Evolutionary conservation across 2,888 invertebrate species (phyloP).

Genomic region (Idaea dimidiata): DNA sequence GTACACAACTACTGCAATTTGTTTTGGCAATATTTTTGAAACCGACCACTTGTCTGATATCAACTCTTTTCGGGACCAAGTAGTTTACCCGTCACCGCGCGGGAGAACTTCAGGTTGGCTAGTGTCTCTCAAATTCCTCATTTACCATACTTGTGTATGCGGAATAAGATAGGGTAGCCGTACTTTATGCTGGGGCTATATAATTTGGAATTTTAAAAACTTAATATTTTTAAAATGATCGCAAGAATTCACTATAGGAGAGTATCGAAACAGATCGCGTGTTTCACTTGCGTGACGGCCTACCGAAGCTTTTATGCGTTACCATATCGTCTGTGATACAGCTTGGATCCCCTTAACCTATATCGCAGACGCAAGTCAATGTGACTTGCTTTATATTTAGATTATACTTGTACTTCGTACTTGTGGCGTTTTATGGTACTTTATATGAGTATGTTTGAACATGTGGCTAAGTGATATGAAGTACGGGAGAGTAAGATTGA

Average conservation of each 20-base stretch:
- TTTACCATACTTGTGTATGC: too few relatives aligned
- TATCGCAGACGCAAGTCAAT: constrained; percentile 33
- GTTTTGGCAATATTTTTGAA: too few relatives aligned
- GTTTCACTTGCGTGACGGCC: constrained; percentile 59
- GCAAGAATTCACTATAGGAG: not conserved
- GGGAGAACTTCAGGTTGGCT: too few relatives aligned
- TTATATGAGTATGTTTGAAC: not conserved
- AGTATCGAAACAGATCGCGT: constrained; percentile 42
- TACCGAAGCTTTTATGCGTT: constrained; percentile 65
- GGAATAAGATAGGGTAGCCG: too few relatives aligned
- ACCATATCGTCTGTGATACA: constrained; percentile 38
- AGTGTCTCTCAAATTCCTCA: too few relatives aligned
- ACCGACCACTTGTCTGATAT: too few relatives aligned
- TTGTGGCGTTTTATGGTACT: not conserved
- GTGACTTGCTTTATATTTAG: not conserved
- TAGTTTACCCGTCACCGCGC: too few relatives aligned
- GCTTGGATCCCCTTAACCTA: constrained; percentile 61
- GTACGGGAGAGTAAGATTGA: not conserved
- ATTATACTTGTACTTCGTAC: not conserved
- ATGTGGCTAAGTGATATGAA: not conserved
- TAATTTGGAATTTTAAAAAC: too few relatives aligned
- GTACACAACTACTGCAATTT: too few relatives aligned
- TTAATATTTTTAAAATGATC: too few relatives aligned
- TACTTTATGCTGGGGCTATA: too few relatives aligned
- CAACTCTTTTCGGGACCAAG: too few relatives aligned